These are phyloP conservation scores for Cygnus olor DNA, from an alignment of 2,797 vertebrate genomes.

Conservation along the genomic window DNA sequence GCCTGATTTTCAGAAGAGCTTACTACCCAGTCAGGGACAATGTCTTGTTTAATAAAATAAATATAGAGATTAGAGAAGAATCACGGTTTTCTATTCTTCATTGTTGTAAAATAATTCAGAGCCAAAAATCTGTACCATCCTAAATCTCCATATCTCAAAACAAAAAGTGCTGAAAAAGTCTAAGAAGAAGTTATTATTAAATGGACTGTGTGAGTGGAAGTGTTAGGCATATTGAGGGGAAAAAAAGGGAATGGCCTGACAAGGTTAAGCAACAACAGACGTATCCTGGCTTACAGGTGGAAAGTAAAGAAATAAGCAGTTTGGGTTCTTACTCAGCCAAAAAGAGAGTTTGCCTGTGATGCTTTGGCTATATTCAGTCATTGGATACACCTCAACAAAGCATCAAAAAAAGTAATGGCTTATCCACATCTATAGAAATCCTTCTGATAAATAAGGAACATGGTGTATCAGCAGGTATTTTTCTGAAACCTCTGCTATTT, in stretches of 20 bases:
- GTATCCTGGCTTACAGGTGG: neutral
- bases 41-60: neutral
- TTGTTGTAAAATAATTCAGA: neutral
- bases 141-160: neutral
- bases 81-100: neutral
- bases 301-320: neutral
- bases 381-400: neutral
- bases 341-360: neutral
- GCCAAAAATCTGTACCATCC: neutral
- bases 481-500: neutral
- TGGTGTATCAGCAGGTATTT: neutral
- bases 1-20: neutral
- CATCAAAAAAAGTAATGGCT: neutral
- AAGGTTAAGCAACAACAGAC: neutral
- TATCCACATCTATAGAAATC: neutral
- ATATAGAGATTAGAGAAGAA: neutral
- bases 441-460: neutral
- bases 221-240: neutral
- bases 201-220: neutral
- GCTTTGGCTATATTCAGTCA: neutral
- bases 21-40: neutral
- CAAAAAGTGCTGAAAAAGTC: neutral
- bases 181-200: neutral
- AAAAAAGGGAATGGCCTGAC: neutral
- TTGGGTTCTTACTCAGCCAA: neutral